Evolutionary conservation across 2,888 invertebrate species (phyloP).

Genomic region (Teinopalpus imperialis): DNA sequence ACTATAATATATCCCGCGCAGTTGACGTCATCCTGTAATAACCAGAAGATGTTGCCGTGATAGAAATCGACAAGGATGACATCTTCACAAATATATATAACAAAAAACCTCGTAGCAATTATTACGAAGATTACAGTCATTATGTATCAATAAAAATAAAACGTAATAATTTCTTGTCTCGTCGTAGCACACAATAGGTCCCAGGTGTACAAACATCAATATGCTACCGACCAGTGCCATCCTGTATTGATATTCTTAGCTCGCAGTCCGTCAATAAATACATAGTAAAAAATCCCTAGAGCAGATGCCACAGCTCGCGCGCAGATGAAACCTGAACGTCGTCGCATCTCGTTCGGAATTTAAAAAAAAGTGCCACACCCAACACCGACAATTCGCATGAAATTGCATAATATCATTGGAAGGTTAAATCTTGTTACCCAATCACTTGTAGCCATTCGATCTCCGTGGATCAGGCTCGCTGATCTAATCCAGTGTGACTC

Average conservation of each 20-base stretch:
- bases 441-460: conserved; percentile 19
- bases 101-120: no score
- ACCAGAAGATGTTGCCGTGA: no score
- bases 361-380: conserved; percentile 19
- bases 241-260: conserved; percentile 9
- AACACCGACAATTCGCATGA: conserved; percentile 1
- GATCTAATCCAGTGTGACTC: conserved; percentile 5
- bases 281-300: conserved; percentile 8
- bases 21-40: no score
- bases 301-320: background rate
- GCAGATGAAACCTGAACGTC: background rate
- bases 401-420: conserved; percentile 21
- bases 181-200: background rate
- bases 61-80: no score
- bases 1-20: no score
- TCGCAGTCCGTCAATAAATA: conserved; percentile 3
- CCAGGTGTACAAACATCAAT: conserved; percentile 9
- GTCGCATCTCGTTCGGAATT: no score
- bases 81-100: no score
- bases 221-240: background rate
- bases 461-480: background rate
- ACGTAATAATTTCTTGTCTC: conserved; percentile 11
- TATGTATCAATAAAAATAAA: background rate
- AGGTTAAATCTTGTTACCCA: conserved; percentile 24
- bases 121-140: background rate